Percentiles rank a stretch among this genome's conserved stretches.
These are phyloP conservation scores for Microtus oregoni DNA, from an alignment of 2,113 vertebrate genomes.

Conservation along the genomic window DNA sequence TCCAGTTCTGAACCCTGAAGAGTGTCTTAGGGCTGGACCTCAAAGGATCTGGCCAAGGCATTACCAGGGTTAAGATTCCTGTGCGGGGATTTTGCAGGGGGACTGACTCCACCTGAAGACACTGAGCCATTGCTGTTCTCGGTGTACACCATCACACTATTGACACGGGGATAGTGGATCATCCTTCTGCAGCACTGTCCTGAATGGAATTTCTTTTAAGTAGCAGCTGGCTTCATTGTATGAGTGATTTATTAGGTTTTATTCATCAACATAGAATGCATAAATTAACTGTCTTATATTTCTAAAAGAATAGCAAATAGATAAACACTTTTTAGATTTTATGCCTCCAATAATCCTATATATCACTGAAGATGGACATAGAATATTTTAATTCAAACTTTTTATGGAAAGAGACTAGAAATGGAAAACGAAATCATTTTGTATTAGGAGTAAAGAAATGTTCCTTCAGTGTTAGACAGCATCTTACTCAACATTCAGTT, in stretches of 20 bases:
- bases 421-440: neutral
- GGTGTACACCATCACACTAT: neutral
- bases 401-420: neutral
- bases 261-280: neutral
- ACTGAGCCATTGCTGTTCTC: neutral
- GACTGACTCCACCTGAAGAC: constrained; percentile 33
- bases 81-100: neutral
- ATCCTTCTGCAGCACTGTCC: neutral
- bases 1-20: too few species aligned
- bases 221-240: constrained; percentile 16
- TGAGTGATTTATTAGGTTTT: constrained; percentile 8
- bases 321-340: neutral
- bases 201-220: neutral
- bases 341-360: neutral
- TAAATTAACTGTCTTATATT: constrained; percentile 27
- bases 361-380: neutral
- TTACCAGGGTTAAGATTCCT: neutral
- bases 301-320: constrained; percentile 28
- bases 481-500: neutral
- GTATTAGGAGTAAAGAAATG: neutral
- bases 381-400: neutral
- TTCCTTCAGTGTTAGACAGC: neutral
- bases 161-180: neutral
- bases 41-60: too few species aligned
- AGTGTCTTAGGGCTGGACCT: too few species aligned